Evolutionary conservation across 37 sponge, comb jelly and placozoan species (phyloP).

Genomic region (Cliona cf. orientalis): DNA sequence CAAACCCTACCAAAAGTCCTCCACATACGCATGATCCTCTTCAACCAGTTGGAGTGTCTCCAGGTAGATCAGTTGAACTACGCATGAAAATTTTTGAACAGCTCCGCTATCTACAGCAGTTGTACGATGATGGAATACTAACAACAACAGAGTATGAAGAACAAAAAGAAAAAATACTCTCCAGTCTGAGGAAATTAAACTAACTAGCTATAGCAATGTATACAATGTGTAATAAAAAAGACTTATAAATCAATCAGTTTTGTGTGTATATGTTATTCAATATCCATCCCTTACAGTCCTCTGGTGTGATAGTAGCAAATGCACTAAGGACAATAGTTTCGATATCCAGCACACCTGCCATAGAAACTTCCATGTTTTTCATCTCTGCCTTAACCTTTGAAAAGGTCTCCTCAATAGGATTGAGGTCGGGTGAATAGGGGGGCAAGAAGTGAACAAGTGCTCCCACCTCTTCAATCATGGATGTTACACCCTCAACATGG

Average conservation of each 20-base stretch:
- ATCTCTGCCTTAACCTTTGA: slow-evolving; percentile 28
- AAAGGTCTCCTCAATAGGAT: slow-evolving; percentile 34
- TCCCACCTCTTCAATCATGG: slow-evolving; percentile 30
- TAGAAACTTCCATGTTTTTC: background rate
- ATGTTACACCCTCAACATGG: slow-evolving; percentile 17
- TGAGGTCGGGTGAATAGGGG: slow-evolving; percentile 42
- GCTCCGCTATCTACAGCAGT: slow-evolving; percentile 33
- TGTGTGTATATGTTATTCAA: background rate
- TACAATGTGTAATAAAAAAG: background rate
- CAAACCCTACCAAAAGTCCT: background rate
- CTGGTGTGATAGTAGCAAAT: slow-evolving; percentile 14
- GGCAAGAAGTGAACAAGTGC: slow-evolving; percentile 29
- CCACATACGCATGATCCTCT: background rate
- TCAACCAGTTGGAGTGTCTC: slow-evolving; percentile 9
- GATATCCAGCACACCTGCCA: background rate
- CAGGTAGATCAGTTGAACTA: slow-evolving; percentile 26
- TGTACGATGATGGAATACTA: slow-evolving; percentile 45
- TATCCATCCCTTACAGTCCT: slow-evolving; percentile 36
- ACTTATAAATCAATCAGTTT: background rate
- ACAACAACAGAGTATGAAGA: slow-evolving; percentile 16
- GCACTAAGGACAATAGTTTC: background rate
- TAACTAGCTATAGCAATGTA: background rate
- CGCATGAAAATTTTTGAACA: slow-evolving; percentile 26
- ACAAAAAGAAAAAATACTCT: background rate
- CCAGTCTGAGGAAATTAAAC: background rate